These are phyloP conservation scores for Spilogale gracilis DNA, from an alignment of 2,113 vertebrate species.

Conservation along the genomic window DNA sequence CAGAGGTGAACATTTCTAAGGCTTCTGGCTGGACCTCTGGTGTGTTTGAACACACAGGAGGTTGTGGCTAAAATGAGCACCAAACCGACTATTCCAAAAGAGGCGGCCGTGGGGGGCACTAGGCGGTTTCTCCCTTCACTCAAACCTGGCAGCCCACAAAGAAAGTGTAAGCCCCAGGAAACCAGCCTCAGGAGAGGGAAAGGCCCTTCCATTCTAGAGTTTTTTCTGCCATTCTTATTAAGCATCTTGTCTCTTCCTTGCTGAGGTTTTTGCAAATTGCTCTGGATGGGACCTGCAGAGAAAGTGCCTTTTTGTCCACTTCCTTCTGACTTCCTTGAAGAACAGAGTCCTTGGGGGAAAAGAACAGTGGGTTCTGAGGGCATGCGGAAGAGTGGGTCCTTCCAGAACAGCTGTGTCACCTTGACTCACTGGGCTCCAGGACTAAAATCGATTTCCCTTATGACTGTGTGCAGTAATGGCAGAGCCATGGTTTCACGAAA, in stretches of 20 bases:
- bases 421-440: not conserved
- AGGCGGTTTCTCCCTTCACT: not conserved
- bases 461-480: not conserved
- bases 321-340: constrained; percentile 11
- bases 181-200: not conserved
- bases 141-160: not conserved
- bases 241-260: not conserved
- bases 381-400: not conserved
- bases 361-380: not conserved
- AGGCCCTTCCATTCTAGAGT: not conserved
- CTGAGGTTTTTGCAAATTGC: not conserved
- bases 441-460: constrained; percentile 30
- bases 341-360: not conserved
- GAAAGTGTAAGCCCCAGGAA: not conserved
- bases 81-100: not conserved
- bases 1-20: not conserved
- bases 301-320: not conserved
- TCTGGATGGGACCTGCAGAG: not conserved
- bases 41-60: not conserved
- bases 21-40: not conserved
- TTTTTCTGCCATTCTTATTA: constrained; percentile 43
- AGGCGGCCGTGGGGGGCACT: not conserved
- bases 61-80: not conserved
- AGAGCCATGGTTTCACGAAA: not conserved
- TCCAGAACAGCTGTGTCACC: not conserved